Base-by-base conservation (phyloP, 2,888 invertebrate species). In the Drosophila formosana region DNA sequence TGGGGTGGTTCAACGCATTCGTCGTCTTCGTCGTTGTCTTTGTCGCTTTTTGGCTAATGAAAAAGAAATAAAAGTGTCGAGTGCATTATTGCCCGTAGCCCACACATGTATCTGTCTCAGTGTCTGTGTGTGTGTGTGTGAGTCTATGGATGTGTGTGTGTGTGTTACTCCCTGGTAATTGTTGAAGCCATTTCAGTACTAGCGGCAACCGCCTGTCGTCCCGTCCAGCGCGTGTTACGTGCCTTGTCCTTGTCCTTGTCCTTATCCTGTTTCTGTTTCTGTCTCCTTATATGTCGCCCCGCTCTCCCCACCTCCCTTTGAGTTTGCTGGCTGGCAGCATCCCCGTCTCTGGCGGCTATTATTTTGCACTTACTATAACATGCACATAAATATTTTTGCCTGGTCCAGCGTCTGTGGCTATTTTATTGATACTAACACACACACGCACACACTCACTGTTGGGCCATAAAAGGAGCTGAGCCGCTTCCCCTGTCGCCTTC, bases 291-390 rank as follows among this genome's bases (percentile, higher is more conserved):
- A 18, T 18, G 18, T 18, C 2, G 18, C 18, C 30, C 52, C 47
- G 39, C 43, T 30, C 9, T 11, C 41, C 23, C n/a, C 18, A 7
- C 26, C 23, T 28, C 63, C 11, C 57, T 23, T 32, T 55, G 62
- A 46, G 26, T 46, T 30, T 18, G 18, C 46, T 23, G 25, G 37
- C 49, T 39, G 18, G 18, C 18, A 18, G 18, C 32, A 30, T 23
- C 66, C 66, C 72, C 77, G 39, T 66, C 67, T 63, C 63, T 45
- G 72, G 52, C 57, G 82, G 88, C 88, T 86, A 86, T 86, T 87
- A 87, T 87, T 87, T 87, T 87, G 86, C 86, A 87, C 86, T 87
- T 87, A 87, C 86, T 86, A 87, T 88, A 87, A 87, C 88, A 87
- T 88, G 86, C 75, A 81, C 86, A 87, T 87, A 87, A 87, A 87